Conservation (phyloP, 1,140 invertebrate genomes). For the Drosophila cardini region DNA sequence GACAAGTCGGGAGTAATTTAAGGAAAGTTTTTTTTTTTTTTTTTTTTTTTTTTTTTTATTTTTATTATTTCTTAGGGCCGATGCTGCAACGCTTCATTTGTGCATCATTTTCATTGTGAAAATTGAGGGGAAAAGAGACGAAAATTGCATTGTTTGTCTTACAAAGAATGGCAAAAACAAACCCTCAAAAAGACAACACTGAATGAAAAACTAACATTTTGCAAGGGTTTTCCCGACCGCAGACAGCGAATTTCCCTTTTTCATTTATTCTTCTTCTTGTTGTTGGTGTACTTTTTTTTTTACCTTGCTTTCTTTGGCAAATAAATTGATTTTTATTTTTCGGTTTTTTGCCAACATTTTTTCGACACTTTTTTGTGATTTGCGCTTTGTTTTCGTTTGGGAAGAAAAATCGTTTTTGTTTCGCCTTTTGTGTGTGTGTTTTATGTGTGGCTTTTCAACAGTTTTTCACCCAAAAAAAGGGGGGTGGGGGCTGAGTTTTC, state of each 20-base stretch:
- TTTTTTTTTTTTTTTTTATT: neutral
- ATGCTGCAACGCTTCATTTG: conserved; percentile 70
- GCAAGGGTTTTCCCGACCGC: conserved; percentile 65
- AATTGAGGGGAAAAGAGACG: conserved; percentile 51
- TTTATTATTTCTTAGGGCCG: conserved; percentile 28
- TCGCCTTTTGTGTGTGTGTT: conserved; percentile 62
- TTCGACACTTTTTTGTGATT: conserved; percentile 61
- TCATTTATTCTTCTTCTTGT: conserved; percentile 43
- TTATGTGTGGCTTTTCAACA: conserved; percentile 70
- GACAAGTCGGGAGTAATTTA: conserved; percentile 2
- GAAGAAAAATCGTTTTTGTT: conserved; percentile 77
- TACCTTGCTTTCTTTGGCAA: conserved; percentile 37
- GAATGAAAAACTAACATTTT: conserved; percentile 43
- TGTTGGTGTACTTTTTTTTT: no score
- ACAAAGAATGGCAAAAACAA: conserved; percentile 77
- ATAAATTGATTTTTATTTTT: conserved; percentile 49
- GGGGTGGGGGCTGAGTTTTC: neutral
- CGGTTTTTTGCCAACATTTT: conserved; percentile 37
- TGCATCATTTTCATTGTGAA: conserved; percentile 51
- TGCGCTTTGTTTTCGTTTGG: conserved; percentile 32
- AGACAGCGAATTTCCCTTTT: conserved; percentile 42
- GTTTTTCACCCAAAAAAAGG: conserved; percentile 31
- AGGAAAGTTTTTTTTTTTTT: no score
- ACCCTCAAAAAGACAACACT: conserved; percentile 51
- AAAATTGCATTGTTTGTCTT: conserved; percentile 67